These are phyloP conservation scores for Telenomus remus DNA, from an alignment of 1,140 invertebrate genomes.

Conservation along the genomic window DNA sequence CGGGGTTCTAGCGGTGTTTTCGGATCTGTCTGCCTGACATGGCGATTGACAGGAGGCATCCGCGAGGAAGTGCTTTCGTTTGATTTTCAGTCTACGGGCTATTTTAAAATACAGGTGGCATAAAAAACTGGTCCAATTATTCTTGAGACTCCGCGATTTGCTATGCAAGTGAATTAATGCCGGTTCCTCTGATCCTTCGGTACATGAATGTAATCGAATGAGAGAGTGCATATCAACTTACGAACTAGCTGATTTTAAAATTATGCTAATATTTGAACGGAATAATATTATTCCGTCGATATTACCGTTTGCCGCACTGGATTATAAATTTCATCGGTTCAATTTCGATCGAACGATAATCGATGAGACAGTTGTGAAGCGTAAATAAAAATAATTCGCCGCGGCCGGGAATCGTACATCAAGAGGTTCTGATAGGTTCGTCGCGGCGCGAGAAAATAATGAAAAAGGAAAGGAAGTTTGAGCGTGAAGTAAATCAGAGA, in stretches of 20 bases:
- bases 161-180: too few relatives aligned
- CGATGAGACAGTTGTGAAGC: constrained; percentile 28
- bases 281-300: background rate
- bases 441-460: constrained; percentile 36
- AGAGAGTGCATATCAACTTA: too few relatives aligned
- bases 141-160: too few relatives aligned
- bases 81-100: too few relatives aligned
- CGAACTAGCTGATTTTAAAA: background rate
- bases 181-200: too few relatives aligned
- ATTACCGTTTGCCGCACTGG: constrained; percentile 1
- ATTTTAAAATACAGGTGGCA: too few relatives aligned
- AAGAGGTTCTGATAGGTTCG: constrained; percentile 51
- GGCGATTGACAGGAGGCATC: too few relatives aligned
- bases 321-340: constrained; percentile 27
- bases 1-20: too few relatives aligned
- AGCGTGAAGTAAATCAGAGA: constrained; percentile 66
- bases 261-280: background rate
- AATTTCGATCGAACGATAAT: constrained; percentile 34
- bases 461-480: constrained; percentile 67
- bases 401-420: constrained; percentile 58
- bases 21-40: too few relatives aligned
- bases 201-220: too few relatives aligned
- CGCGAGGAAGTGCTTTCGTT: too few relatives aligned
- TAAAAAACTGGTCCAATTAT: too few relatives aligned
- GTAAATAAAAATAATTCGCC: constrained; percentile 69